Base-by-base conservation (phyloP, 1,140 invertebrate genomes). In the Mercenaria mercenaria region DNA sequence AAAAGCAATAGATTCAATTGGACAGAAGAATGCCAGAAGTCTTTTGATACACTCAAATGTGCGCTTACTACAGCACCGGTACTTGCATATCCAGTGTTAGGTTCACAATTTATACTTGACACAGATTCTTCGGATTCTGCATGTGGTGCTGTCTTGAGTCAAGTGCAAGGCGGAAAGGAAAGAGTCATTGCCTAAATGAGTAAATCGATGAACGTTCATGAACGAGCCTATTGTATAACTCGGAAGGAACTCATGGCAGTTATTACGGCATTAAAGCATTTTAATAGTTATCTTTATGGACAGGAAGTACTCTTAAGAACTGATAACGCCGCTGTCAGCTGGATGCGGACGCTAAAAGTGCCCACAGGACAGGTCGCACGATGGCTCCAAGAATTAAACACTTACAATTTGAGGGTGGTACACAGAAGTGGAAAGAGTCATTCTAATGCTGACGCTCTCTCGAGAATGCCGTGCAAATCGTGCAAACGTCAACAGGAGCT, bases 181-280 rank as follows among this genome's bases (percentile, higher is more conserved):
- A 26, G 77, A 20, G 86, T 91, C 0, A 90, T 93, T 13, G 90
- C 91, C 0, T 94, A 91, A 76, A 77, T 64, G 23, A 92, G 90
- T 79, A 83, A 79, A 41, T 20, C 85, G 2, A 69, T 94, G 6
- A 91, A 69, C 50, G 43, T 29, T n/a, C 90, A 96, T 20, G 96
- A 97, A 93, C 87, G 93, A 85, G 96, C 96, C 11, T 97, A 97
- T 91, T 93, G 93, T 85, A 74, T 89, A n/a, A 92, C 92, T 23
- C 10, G 89, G 8, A 93, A 88, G 59, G 91, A 93, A 88, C 50
- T 93, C 13, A 77, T 92, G 10, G 90, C 92, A 20, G 83, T 92
- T 47, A 59, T 92, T 29, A n/a, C 23, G 26, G 69, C 56, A 10
- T 56, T 91, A 20, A 87, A 89, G 59, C 13, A 89, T 29, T 93